phyloP scores from a whole-genome alignment of 2,888 invertebrate genomes.

The Eucera pruinosa region DNA sequence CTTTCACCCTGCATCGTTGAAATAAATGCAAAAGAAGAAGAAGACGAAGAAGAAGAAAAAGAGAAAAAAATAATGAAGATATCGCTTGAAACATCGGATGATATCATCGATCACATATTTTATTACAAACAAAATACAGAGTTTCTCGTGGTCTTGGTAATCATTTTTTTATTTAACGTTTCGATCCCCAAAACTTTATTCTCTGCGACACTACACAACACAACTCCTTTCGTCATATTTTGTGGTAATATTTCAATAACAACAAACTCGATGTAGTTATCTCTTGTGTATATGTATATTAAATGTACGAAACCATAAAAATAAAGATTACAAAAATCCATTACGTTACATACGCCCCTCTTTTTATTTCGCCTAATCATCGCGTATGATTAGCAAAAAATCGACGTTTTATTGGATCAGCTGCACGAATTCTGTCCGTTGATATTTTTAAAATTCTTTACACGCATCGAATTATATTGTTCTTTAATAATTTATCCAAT shows the following conservation, averaged over 20 bases:
- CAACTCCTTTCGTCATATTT: constrained; percentile 67
- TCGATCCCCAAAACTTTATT: constrained; percentile 60
- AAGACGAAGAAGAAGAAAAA: no score
- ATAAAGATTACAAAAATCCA: constrained; percentile 76
- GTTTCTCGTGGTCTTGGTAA: constrained; percentile 46
- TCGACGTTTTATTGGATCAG: no score
- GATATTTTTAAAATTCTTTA: no score
- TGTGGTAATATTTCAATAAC: constrained; percentile 68
- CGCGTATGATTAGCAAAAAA: constrained; percentile 21
- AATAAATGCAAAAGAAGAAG: neutral
- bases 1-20: constrained; percentile 17
- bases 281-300: constrained; percentile 77
- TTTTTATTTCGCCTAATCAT: constrained; percentile 32
- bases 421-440: no score
- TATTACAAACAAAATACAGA: constrained; percentile 48
- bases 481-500: no score
- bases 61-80: constrained; percentile 25
- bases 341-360: constrained; percentile 50
- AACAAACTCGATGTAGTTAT: constrained; percentile 61
- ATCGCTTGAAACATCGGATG: constrained; percentile 50
- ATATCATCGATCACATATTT: constrained; percentile 45
- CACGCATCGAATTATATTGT: no score
- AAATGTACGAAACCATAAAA: constrained; percentile 76
- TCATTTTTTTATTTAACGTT: constrained; percentile 66
- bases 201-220: constrained; percentile 73